Base-by-base conservation (phyloP, 2,113 vertebrate genomes). In the Caranx ignobilis region DNA sequence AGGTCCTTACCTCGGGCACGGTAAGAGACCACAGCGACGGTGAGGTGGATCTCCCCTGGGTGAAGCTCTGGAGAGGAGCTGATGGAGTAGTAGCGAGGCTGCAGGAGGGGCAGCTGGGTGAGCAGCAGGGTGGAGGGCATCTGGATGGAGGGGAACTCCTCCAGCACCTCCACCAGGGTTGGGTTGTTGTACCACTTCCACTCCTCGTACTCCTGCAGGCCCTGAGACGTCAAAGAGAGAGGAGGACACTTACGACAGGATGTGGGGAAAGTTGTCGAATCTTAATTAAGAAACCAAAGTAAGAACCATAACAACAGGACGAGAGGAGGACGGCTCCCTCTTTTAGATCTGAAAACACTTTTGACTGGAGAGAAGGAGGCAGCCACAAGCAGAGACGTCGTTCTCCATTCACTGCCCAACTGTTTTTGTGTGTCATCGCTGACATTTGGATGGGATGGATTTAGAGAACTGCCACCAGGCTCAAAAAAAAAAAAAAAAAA, bases 161-260 rank as follows among this genome's bases (percentile, higher is more conserved):
- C 96, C 87, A 99, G 90, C 39, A 97, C 96, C 93, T 99, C 98
- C 92, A 99, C 97, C 0, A 99, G 80, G 0, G 97, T 98, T 11
- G 97, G 95, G 69, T 97, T 98, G 91, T 97, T 99, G 91, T 95
- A 97, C 98, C 98, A 99, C 74, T 99, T 99, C 98, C 98, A 99
- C 71, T 99, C 96, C 84, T 99, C 98, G 0, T 99, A 99, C 78
- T 99, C 98, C 90, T 99, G 98, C 84, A 99, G 90, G 54, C 98
- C 98, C 98, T 99, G 92, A 0, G 62, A 9, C 12, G 50, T 56
- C 6, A 48, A 32, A 19, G 50, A 47, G 6, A 67, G n/a, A 70
- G 0, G 8, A 43, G 10, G 35, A 26, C 50, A 72, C 31, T 52
- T 9, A 11, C 5, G 7, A 7, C 6, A 4, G 21, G 8, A 18